phyloP scores from a whole-genome alignment of 1,140 invertebrate genomes.

The Pentalonia nigronervosa region DNA sequence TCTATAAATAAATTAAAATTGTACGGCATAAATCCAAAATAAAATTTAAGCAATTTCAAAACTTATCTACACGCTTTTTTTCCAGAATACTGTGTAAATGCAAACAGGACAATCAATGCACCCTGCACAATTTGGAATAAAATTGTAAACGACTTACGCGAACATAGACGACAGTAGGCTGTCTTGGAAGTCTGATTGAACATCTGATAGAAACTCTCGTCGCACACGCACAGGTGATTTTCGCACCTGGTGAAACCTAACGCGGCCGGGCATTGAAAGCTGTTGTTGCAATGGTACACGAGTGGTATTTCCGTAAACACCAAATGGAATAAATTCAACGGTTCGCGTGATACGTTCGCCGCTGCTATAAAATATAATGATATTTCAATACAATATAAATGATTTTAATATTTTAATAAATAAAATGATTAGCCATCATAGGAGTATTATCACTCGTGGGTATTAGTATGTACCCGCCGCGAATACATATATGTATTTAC shows the following conservation, averaged over 20 bases:
- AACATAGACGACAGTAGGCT: constrained; percentile 3
- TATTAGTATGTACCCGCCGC: too few species aligned
- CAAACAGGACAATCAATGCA: not conserved
- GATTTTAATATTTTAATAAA: not conserved
- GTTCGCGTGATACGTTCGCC: not conserved
- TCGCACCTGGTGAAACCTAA: not conserved
- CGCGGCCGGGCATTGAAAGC: not conserved
- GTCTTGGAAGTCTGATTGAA: not conserved
- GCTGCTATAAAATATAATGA: not conserved
- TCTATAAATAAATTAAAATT: not conserved
- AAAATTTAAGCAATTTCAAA: not conserved
- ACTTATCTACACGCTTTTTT: too few species aligned
- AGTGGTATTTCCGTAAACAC: not conserved
- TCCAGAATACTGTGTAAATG: not conserved
- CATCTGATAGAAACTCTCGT: constrained; percentile 19
- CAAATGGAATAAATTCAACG: not conserved
- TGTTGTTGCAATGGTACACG: not conserved
- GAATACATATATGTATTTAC: too few species aligned
- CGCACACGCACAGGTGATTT: not conserved
- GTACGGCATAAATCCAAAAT: not conserved
- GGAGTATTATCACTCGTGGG: too few species aligned
- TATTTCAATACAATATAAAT: not conserved
- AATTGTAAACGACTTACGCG: not conserved
- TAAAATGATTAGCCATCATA: too few species aligned
- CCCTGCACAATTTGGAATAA: not conserved